Evolutionary conservation across 2,888 invertebrate genomes (phyloP).

Genomic region (Schrankia costaestrigalis): DNA sequence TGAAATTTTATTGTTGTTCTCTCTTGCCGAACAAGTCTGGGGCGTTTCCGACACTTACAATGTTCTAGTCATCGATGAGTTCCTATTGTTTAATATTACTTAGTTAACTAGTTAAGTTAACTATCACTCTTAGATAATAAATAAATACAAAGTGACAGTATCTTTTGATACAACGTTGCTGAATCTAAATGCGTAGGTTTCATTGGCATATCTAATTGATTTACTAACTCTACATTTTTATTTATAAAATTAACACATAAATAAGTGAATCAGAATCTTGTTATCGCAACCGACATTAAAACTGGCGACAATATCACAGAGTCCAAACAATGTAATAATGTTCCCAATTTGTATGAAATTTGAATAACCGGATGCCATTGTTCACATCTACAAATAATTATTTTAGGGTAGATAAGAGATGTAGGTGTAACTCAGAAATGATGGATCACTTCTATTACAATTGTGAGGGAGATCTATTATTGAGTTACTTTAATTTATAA

Average conservation of each 20-base stretch:
- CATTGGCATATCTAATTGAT: conserved; percentile 28
- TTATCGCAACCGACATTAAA: too few species aligned
- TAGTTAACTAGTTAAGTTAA: conserved; percentile 13
- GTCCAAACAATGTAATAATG: too few species aligned
- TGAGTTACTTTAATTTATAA: conserved; percentile 11
- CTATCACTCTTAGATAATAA: conserved; percentile 6
- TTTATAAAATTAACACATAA: too few species aligned
- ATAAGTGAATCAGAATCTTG: too few species aligned
- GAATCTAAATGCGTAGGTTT: conserved; percentile 10
- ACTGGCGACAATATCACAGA: too few species aligned
- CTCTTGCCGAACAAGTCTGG: conserved; percentile 62
- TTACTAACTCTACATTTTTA: too few species aligned
- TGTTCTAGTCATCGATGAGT: conserved; percentile 33
- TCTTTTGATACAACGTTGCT: not conserved
- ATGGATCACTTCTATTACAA: conserved; percentile 6
- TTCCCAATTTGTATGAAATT: too few species aligned
- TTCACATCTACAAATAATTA: conserved; percentile 26
- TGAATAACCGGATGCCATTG: conserved; percentile 4
- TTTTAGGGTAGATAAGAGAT: too few species aligned
- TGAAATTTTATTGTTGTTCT: conserved; percentile 48
- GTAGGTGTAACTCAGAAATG: conserved; percentile 13
- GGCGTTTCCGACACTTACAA: conserved; percentile 37
- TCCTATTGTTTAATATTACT: conserved; percentile 27
- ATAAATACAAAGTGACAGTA: not conserved
- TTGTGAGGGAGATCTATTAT: conserved; percentile 9